These are phyloP conservation scores for Felis chaus DNA, from an alignment of 2,113 vertebrate species.

Conservation along the genomic window DNA sequence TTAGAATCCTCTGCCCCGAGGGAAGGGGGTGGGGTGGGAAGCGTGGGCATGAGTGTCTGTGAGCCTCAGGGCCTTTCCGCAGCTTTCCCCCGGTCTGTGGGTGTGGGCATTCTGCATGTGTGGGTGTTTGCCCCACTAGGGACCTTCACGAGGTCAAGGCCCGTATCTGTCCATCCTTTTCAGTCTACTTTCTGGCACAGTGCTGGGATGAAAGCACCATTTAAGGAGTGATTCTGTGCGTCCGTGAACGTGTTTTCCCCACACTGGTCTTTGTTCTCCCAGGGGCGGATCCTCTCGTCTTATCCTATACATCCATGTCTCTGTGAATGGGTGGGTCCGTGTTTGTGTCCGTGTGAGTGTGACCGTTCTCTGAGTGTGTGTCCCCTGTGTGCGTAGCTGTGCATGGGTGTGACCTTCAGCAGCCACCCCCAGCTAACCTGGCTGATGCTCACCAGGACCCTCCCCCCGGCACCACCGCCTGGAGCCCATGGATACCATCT, in stretches of 20 bases:
- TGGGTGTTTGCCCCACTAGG: too few relatives aligned
- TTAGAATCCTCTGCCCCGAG: background rate
- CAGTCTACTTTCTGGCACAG: background rate
- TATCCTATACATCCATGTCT: background rate
- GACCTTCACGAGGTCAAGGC: background rate
- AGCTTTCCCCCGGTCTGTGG: background rate
- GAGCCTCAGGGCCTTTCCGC: background rate
- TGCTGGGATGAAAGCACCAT: conserved; percentile 67
- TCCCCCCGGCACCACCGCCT: conserved; percentile 87
- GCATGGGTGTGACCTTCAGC: conserved; percentile 52
- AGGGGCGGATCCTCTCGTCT: background rate
- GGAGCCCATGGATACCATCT: conserved; percentile 99
- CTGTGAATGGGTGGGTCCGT: background rate
- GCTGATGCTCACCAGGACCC: conserved; percentile 57
- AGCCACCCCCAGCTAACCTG: conserved; percentile 66
- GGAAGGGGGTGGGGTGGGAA: background rate
- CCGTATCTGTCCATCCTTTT: background rate
- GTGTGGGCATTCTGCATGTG: background rate
- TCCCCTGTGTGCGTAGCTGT: conserved; percentile 59
- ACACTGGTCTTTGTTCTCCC: background rate
- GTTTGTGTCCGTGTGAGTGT: background rate
- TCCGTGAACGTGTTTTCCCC: background rate
- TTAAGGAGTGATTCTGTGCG: background rate
- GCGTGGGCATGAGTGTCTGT: background rate
- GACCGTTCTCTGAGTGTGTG: conserved; percentile 47